These are phyloP conservation scores for Dorcus hopei DNA, from an alignment of 2,888 invertebrate genomes.

Conservation along the genomic window DNA sequence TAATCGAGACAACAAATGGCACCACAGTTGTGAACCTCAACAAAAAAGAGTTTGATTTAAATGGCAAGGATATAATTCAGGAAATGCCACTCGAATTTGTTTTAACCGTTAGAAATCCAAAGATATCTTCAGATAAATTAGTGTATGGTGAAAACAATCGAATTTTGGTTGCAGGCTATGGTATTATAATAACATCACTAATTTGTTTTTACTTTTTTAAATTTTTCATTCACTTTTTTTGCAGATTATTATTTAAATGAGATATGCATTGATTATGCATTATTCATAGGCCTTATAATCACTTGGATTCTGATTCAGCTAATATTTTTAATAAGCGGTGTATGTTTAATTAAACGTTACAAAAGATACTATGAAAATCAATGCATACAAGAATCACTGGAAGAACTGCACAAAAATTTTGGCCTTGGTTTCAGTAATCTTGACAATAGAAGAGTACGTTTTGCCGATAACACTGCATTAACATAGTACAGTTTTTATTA, in stretches of 20 bases:
- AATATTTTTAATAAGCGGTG: slow-evolving; percentile 53
- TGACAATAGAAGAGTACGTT: slow-evolving; percentile 66
- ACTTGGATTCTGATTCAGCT: slow-evolving; percentile 57
- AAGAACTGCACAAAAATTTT: slow-evolving; percentile 58
- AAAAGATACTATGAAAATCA: slow-evolving; percentile 52
- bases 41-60: slow-evolving; percentile 18
- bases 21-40: slow-evolving; percentile 11
- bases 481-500: not conserved
- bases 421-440: slow-evolving; percentile 62
- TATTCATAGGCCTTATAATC: slow-evolving; percentile 59
- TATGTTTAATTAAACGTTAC: slow-evolving; percentile 56
- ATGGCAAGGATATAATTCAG: slow-evolving; percentile 35
- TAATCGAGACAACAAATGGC: slow-evolving; percentile 2
- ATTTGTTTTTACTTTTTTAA: too few species aligned
- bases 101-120: slow-evolving; percentile 56
- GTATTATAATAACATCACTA: slow-evolving; percentile 43
- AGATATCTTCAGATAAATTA: slow-evolving; percentile 61
- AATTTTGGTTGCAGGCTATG: slow-evolving; percentile 56
- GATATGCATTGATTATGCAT: slow-evolving; percentile 47
- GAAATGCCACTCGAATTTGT: slow-evolving; percentile 57
- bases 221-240: slow-evolving; percentile 11
- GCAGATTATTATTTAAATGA: slow-evolving; percentile 44
- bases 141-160: slow-evolving; percentile 60
- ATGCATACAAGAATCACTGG: slow-evolving; percentile 47
- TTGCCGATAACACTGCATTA: slow-evolving; percentile 55